phyloP scores from a whole-genome alignment of 2,888 invertebrate species.

The Glyphotaelius pellucidus region DNA sequence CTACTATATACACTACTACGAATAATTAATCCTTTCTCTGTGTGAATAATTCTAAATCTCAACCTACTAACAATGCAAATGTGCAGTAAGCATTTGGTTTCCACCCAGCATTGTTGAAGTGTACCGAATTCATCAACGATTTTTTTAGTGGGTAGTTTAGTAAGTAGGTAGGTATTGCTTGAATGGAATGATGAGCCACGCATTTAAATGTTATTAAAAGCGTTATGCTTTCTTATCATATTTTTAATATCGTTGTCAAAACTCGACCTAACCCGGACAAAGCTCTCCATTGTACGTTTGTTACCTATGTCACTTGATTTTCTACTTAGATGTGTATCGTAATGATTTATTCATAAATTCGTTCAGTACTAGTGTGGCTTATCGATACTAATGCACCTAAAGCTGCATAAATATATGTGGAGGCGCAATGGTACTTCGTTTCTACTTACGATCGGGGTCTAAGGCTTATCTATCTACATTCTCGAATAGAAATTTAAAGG shows the following conservation, averaged over 20 bases:
- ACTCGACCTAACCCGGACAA: conserved; percentile 30
- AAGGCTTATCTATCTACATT: background rate
- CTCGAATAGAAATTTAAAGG: background rate
- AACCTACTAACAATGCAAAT: background rate
- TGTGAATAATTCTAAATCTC: background rate
- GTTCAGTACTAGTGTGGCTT: background rate
- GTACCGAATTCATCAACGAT: background rate
- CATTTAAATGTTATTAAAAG: background rate
- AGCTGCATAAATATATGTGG: conserved; percentile 10
- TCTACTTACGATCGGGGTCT: background rate
- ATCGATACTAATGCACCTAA: conserved; percentile 24
- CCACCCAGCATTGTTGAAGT: background rate
- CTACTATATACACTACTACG: background rate
- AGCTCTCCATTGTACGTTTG: conserved; percentile 21
- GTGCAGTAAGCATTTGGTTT: background rate
- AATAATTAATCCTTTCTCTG: background rate
- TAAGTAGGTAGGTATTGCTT: background rate
- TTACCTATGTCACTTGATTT: conserved; percentile 42
- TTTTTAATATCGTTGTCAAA: conserved; percentile 37
- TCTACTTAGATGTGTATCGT: conserved; percentile 43
- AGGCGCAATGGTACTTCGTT: background rate
- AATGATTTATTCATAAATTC: conserved; percentile 39
- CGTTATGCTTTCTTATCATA: background rate
- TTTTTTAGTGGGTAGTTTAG: background rate
- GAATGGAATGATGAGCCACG: background rate